A percentile compares a stretch with the other conserved stretches of the same genome.
Evolutionary conservation across 2,888 invertebrate genomes (phyloP).

Genomic region (Drosophila fulvimacula): DNA sequence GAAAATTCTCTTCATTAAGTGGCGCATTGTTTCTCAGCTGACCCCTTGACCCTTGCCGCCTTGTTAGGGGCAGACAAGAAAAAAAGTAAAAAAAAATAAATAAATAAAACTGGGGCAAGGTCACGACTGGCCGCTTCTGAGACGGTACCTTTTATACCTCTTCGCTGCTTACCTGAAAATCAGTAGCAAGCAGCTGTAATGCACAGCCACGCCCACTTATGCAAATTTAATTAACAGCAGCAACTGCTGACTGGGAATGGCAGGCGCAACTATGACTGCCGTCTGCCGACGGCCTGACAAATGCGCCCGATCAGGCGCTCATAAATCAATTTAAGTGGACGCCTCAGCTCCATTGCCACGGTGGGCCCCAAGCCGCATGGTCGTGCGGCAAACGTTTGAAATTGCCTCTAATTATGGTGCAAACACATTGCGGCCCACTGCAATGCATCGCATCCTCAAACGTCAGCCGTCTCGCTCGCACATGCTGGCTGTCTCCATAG

Average conservation of each 20-base stretch:
- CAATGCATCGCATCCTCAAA: constrained; percentile 27
- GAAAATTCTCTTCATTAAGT: constrained; percentile 49
- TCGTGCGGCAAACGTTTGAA: constrained; percentile 52
- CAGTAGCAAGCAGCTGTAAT: constrained; percentile 56
- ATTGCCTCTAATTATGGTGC: constrained; percentile 75
- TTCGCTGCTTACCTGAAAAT: constrained; percentile 30
- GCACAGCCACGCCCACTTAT: constrained; percentile 67
- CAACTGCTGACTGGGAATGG: constrained; percentile 17
- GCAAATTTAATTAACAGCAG: constrained; percentile 67
- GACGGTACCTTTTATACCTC: not conserved
- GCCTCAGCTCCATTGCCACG: constrained; percentile 38
- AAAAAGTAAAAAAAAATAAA: not conserved
- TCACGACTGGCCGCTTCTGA: constrained; percentile 34
- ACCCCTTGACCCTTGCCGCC: constrained; percentile 70
- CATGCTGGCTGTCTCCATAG: not conserved
- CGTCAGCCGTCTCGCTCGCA: not conserved
- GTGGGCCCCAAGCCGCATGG: constrained; percentile 33
- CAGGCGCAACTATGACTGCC: constrained; percentile 26
- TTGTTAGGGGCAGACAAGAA: constrained; percentile 43
- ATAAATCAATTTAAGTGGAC: constrained; percentile 83
- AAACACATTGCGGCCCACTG: constrained; percentile 57
- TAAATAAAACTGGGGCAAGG: constrained; percentile 68
- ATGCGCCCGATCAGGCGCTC: constrained; percentile 79
- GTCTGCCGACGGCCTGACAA: constrained; percentile 64
- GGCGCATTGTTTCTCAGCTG: constrained; percentile 66